A percentile compares a stretch with the other conserved stretches of the same genome.
phyloP scores from a whole-genome alignment of 64 coral and sea anemone species.

The Trachythela sp. region DNA sequence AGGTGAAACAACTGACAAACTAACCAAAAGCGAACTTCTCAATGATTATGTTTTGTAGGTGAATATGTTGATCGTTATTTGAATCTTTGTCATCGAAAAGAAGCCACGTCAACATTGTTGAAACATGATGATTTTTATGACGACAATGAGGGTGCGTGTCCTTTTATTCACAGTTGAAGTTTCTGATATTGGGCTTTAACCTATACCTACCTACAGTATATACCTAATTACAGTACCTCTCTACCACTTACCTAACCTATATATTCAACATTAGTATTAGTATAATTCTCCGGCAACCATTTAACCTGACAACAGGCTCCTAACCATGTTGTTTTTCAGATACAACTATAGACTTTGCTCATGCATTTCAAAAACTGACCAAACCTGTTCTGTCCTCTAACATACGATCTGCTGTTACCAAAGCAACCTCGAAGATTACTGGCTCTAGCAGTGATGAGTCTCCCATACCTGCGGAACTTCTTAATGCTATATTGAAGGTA shows the following conservation, averaged over 20 bases:
- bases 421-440: slow-evolving; percentile 80
- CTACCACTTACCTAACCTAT: no score
- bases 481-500: slow-evolving; percentile 81
- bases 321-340: slow-evolving; percentile 25
- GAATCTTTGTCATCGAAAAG: slow-evolving; percentile 69
- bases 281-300: no score
- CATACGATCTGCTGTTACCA: slow-evolving; percentile 78
- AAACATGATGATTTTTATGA: slow-evolving; percentile 46
- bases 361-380: slow-evolving; percentile 78
- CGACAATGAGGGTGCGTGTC: slow-evolving; percentile 41
- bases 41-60: slow-evolving; percentile 38
- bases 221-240: no score
- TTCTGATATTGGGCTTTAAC: neutral
- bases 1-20: no score
- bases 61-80: slow-evolving; percentile 79
- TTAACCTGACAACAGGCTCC: no score
- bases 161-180: neutral
- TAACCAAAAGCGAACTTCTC: no score
- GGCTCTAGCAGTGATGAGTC: slow-evolving; percentile 63
- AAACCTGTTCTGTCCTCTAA: slow-evolving; percentile 66
- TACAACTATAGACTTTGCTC: slow-evolving; percentile 71
- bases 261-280: no score
- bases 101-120: slow-evolving; percentile 66
- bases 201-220: neutral
- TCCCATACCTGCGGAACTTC: slow-evolving; percentile 60